phyloP scores from a whole-genome alignment of 1,140 invertebrate genomes.

The Aethina tumida region DNA sequence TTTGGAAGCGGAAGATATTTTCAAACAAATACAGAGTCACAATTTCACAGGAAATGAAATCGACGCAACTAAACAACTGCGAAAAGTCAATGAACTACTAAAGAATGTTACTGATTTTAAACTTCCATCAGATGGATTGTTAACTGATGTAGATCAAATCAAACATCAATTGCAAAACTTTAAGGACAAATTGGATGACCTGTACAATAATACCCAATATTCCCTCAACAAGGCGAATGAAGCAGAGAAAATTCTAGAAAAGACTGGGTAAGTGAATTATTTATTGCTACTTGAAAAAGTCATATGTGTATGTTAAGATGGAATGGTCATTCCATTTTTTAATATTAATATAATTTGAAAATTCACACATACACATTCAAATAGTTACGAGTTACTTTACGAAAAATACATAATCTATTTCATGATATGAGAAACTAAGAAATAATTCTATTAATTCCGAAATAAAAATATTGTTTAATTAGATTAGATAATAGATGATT shows the following conservation, averaged over 20 bases:
- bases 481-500: no score
- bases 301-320: slow-evolving; percentile 1
- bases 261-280: slow-evolving; percentile 44
- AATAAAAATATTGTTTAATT: no score
- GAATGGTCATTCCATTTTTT: no score
- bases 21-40: slow-evolving; percentile 53
- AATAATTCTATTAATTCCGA: no score
- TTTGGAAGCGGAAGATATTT: slow-evolving; percentile 57
- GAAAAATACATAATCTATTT: no score
- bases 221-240: slow-evolving; percentile 49
- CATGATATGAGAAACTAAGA: no score
- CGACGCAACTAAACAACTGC: slow-evolving; percentile 45
- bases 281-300: no score
- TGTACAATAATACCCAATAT: slow-evolving; percentile 54
- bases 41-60: slow-evolving; percentile 40
- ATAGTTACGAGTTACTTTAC: no score
- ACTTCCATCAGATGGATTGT: slow-evolving; percentile 53
- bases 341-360: no score
- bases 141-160: slow-evolving; percentile 39
- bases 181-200: slow-evolving; percentile 58
- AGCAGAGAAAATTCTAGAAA: slow-evolving; percentile 51
- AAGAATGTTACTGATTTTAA: slow-evolving; percentile 56
- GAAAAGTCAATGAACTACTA: slow-evolving; percentile 53
- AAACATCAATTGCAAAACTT: slow-evolving; percentile 50
- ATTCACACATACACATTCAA: no score